phyloP scores from a whole-genome alignment of 2,113 vertebrate genomes.

The Plestiodon gilberti region DNA sequence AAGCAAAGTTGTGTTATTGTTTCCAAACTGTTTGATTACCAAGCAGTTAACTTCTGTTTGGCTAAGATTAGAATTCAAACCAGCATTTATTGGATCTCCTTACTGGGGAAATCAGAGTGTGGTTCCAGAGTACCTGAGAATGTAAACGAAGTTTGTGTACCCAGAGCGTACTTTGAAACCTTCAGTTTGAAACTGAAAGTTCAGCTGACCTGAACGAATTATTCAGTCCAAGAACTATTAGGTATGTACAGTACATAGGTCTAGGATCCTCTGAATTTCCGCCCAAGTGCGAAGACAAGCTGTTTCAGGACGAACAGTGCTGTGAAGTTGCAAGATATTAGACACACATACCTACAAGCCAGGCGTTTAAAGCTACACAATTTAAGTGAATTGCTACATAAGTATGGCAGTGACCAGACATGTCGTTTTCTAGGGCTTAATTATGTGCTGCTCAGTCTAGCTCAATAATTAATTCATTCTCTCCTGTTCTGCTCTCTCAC shows the following conservation, averaged over 20 bases:
- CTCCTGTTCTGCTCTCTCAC: not conserved
- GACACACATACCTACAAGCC: no score
- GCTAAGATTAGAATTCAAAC: not conserved
- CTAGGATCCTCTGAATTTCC: not conserved
- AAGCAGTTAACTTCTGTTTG: not conserved
- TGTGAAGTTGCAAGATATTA: not conserved
- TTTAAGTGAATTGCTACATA: not conserved
- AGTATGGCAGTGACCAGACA: not conserved
- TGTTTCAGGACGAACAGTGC: not conserved
- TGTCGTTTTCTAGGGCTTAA: not conserved
- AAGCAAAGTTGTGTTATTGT: not conserved
- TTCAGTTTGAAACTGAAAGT: not conserved
- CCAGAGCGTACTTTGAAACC: not conserved
- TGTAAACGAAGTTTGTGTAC: not conserved
- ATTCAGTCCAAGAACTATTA: accelerated
- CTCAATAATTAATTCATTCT: not conserved
- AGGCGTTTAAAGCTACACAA: not conserved
- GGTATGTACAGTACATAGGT: not conserved
- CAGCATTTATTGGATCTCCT: not conserved
- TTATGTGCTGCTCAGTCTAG: not conserved
- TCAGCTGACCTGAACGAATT: not conserved
- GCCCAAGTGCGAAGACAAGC: no score
- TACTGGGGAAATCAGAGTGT: not conserved
- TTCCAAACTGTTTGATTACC: not conserved
- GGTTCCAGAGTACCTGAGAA: not conserved